A percentile compares a stretch with the other conserved stretches of the same genome.
Conservation (phyloP, 2,113 vertebrate genomes). For the Pteronura brasiliensis region DNA sequence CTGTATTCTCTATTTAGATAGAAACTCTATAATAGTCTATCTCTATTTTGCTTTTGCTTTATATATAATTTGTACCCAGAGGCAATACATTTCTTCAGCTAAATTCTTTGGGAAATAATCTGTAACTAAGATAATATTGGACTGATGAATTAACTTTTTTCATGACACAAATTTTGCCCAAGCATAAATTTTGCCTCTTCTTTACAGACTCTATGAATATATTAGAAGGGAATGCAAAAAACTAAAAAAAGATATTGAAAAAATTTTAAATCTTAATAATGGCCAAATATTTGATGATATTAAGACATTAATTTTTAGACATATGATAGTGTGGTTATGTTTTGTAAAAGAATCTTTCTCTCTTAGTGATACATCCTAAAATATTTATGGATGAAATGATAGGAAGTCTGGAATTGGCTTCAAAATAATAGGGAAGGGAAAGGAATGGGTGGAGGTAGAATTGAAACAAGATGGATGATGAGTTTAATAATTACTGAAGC, state of each 20-base stretch:
- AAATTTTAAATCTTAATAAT: not conserved
- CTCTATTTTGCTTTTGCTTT: not conserved
- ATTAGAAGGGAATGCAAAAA: not conserved
- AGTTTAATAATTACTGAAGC: conserved; percentile 23
- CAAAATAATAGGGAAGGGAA: not conserved
- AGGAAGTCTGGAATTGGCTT: not conserved
- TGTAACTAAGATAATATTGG: not conserved
- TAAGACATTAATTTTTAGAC: conserved; percentile 7
- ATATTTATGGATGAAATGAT: conserved; percentile 36
- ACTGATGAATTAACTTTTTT: not conserved
- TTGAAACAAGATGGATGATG: not conserved
- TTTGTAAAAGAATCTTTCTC: not conserved
- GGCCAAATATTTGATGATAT: conserved; percentile 4
- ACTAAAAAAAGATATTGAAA: not conserved
- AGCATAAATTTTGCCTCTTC: conserved; percentile 1
- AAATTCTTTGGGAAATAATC: not conserved
- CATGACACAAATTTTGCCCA: not conserved
- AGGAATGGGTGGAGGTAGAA: not conserved
- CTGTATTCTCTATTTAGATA: not conserved
- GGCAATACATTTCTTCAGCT: not conserved
- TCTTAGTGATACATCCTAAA: conserved; percentile 5
- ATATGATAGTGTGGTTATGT: not conserved
- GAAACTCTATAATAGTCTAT: not conserved
- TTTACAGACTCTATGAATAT: not conserved
- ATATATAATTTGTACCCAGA: not conserved